phyloP scores from a whole-genome alignment of 2,888 invertebrate genomes.

The Lepetodrilus schrolli region DNA sequence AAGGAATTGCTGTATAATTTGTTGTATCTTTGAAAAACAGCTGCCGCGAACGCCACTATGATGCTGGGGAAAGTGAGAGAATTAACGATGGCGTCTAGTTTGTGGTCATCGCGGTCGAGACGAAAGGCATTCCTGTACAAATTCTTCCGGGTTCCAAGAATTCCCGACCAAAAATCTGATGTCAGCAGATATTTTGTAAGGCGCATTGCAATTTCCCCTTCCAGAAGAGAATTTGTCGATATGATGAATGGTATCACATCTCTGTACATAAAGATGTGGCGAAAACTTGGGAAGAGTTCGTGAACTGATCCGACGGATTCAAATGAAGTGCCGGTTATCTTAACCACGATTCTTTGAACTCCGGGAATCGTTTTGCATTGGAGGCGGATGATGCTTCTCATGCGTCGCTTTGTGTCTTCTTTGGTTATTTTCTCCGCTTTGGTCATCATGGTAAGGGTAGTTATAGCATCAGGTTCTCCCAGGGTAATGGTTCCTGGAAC shows the following conservation, averaged over 20 bases:
- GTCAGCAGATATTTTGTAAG: slow-evolving; percentile 37
- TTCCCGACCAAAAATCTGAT: slow-evolving; percentile 33
- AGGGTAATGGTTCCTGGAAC: slow-evolving; percentile 44
- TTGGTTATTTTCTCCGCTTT: slow-evolving; percentile 1
- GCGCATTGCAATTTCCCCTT: slow-evolving; percentile 22
- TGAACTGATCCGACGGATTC: slow-evolving; percentile 34
- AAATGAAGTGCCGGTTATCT: slow-evolving; percentile 41
- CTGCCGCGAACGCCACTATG: slow-evolving; percentile 27
- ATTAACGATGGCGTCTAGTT: not conserved
- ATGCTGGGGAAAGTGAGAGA: not conserved
- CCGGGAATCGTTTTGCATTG: slow-evolving; percentile 40
- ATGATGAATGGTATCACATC: slow-evolving; percentile 42
- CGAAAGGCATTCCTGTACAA: not conserved
- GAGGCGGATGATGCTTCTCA: slow-evolving; percentile 38
- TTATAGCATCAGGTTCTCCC: slow-evolving; percentile 50
- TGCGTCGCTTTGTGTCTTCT: slow-evolving; percentile 30
- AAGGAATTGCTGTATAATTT: slow-evolving; percentile 26
- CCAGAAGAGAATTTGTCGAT: slow-evolving; percentile 41
- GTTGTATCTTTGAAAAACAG: slow-evolving; percentile 28
- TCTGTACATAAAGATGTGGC: slow-evolving; percentile 49
- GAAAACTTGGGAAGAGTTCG: slow-evolving; percentile 37
- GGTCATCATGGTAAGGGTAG: slow-evolving; percentile 38
- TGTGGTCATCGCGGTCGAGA: not conserved
- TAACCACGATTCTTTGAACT: slow-evolving; percentile 40
- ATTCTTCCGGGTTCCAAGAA: not conserved